A percentile compares a stretch with the other conserved stretches of the same genome.
Evolutionary conservation across 1,140 invertebrate species (phyloP).

Genomic region (Eriosoma lanigerum): DNA sequence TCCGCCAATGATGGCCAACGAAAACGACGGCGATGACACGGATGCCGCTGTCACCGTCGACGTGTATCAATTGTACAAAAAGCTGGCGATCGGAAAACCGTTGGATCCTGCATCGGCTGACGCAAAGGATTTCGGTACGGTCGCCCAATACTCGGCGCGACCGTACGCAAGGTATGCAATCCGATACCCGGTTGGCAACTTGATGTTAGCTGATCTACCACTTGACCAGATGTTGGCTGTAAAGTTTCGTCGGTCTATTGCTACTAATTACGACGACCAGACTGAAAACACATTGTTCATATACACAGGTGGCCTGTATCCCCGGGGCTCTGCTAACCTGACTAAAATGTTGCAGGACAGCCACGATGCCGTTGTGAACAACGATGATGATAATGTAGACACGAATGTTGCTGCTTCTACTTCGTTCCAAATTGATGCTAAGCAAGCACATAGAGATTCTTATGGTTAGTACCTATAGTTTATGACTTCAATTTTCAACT

Average conservation of each 20-base stretch:
- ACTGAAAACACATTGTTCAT: not conserved
- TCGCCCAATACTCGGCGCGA: not conserved
- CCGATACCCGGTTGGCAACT: not conserved
- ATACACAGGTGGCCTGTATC: constrained; percentile 36
- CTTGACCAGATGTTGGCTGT: constrained; percentile 41
- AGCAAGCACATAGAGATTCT: constrained; percentile 26
- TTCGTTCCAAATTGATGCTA: not conserved
- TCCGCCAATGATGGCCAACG: not conserved
- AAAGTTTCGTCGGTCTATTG: not conserved
- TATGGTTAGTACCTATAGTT: constrained; percentile 14
- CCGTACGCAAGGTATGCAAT: constrained; percentile 16
- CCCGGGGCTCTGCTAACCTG: not conserved
- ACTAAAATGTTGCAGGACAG: not conserved
- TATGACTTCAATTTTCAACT: no score
- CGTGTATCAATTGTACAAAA: constrained; percentile 31
- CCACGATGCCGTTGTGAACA: not conserved
- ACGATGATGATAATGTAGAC: not conserved
- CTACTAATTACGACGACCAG: not conserved
- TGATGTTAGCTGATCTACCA: constrained; percentile 28
- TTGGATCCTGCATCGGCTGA: not conserved
- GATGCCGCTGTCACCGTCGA: not conserved
- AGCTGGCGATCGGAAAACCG: not conserved
- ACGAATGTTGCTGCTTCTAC: not conserved
- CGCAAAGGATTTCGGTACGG: no score
- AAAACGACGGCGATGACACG: not conserved